phyloP scores from a whole-genome alignment of 2,113 vertebrate genomes.

The Sarotherodon lohbergeri region DNA sequence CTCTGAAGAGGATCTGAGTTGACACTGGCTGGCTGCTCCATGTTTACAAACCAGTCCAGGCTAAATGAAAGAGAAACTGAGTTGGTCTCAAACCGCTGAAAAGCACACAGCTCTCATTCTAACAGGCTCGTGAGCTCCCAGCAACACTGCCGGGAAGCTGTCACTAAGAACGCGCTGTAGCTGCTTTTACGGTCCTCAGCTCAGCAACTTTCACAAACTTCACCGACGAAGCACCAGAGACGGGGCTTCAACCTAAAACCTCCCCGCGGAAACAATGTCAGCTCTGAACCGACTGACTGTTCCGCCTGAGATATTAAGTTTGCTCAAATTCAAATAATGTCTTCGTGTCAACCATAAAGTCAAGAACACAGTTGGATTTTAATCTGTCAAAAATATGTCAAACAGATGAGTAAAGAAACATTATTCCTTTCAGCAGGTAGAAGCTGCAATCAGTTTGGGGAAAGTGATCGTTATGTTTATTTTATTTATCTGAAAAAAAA shows the following conservation, averaged over 20 bases:
- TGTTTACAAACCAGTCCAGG: not conserved
- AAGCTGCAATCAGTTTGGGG: too few relatives aligned
- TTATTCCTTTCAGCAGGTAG: too few relatives aligned
- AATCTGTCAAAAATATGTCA: too few relatives aligned
- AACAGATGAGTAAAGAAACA: too few relatives aligned
- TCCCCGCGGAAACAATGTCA: not conserved
- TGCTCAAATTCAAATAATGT: too few relatives aligned
- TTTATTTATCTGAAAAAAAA: too few relatives aligned
- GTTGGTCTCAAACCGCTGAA: not conserved
- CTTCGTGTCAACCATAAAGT: too few relatives aligned
- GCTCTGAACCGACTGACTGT: not conserved
- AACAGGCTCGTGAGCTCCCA: not conserved
- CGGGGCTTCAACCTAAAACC: not conserved
- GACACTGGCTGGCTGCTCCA: constrained; percentile 34
- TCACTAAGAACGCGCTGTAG: not conserved
- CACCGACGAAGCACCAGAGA: not conserved
- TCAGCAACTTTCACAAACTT: accelerated
- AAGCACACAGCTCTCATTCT: not conserved
- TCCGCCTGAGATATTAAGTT: not conserved
- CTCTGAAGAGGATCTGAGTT: not conserved
- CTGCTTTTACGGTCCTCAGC: too few relatives aligned
- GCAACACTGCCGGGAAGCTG: not conserved
- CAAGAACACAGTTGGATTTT: too few relatives aligned
- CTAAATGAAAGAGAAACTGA: not conserved
- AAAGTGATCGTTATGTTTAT: too few relatives aligned